A percentile compares a stretch with the other conserved stretches of the same genome.
These are phyloP conservation scores for Drosophila demipolita DNA, from an alignment of 2,888 invertebrate genomes.

Conservation along the genomic window DNA sequence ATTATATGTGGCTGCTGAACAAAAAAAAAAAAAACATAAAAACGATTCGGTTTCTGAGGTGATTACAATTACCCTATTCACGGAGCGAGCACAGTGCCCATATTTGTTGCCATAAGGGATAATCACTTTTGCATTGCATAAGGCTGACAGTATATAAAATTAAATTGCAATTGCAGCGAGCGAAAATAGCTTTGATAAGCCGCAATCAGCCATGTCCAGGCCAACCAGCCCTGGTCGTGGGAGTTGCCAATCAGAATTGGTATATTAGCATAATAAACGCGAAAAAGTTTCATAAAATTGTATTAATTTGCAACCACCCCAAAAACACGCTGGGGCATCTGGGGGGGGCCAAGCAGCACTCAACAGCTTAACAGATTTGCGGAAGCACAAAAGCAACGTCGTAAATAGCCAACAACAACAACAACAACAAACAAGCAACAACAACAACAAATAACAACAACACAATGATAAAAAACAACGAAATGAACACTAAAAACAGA, in stretches of 20 bases:
- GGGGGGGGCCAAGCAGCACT: conserved; percentile 53
- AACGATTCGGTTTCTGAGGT: neutral
- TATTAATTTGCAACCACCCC: conserved; percentile 59
- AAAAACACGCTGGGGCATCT: neutral
- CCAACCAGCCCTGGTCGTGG: neutral
- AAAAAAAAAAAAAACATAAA: too few relatives aligned
- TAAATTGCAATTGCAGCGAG: conserved; percentile 61
- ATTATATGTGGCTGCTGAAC: conserved; percentile 5
- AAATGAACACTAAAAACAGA: conserved; percentile 38
- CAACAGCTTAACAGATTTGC: conserved; percentile 76
- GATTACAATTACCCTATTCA: conserved; percentile 8
- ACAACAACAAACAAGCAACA: conserved; percentile 19
- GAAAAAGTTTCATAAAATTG: conserved; percentile 64
- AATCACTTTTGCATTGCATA: conserved; percentile 70
- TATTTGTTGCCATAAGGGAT: conserved; percentile 65
- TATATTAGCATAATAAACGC: conserved; percentile 74
- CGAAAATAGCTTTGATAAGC: conserved; percentile 71
- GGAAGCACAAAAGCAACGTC: conserved; percentile 44
- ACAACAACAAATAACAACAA: conserved; percentile 13
- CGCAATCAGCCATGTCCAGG: conserved; percentile 43
- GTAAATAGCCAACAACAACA: conserved; percentile 54
- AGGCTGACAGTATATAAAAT: conserved; percentile 58
- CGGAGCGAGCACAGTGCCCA: neutral
- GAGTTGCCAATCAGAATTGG: conserved; percentile 30
- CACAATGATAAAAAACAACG: neutral